phyloP scores from a whole-genome alignment of 35 echinoderm and acorn worm species.

The Strongylocentrotus purpuratus region DNA sequence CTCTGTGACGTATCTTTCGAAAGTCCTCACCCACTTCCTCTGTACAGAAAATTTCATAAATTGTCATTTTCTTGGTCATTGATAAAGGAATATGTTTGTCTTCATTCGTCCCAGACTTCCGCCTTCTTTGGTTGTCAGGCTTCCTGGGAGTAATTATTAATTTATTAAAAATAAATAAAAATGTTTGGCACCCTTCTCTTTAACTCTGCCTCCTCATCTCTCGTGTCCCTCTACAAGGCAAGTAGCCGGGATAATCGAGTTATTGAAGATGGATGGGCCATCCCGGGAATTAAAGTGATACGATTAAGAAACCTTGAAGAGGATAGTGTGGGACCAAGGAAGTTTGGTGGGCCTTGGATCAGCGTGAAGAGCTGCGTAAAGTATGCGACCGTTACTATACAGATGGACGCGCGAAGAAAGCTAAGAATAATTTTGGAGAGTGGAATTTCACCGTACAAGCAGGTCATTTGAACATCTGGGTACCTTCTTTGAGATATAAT shows the following conservation, averaged over 20 bases:
- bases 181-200: too few relatives aligned
- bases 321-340: background rate
- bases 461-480: background rate
- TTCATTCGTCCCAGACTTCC: too few relatives aligned
- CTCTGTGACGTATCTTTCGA: too few relatives aligned
- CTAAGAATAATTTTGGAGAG: background rate
- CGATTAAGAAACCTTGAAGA: background rate
- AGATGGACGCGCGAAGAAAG: background rate
- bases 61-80: too few relatives aligned
- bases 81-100: too few relatives aligned
- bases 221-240: background rate
- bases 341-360: background rate
- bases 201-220: background rate
- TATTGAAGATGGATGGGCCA: background rate
- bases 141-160: too few relatives aligned
- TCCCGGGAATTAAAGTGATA: background rate
- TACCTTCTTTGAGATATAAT: background rate
- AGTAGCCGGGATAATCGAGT: background rate
- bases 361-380: background rate
- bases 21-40: too few relatives aligned
- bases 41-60: too few relatives aligned
- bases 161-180: too few relatives aligned
- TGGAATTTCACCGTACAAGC: background rate
- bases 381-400: background rate
- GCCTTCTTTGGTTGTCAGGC: too few relatives aligned